phyloP scores from a whole-genome alignment of 2,888 invertebrate genomes.

The Pogonocherus hispidulus region DNA sequence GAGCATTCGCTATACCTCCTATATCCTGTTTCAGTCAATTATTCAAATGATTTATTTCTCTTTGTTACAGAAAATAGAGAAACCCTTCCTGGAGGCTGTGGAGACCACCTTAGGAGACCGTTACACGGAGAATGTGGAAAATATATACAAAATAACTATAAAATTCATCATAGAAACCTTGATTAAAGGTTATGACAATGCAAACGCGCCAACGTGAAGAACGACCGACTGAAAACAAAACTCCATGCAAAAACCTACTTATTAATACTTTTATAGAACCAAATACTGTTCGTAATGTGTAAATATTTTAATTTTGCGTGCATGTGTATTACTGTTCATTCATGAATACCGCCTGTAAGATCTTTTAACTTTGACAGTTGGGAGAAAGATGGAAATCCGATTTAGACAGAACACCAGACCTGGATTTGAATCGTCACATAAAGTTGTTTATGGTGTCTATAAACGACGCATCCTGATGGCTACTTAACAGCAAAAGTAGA shows the following conservation, averaged over 20 bases:
- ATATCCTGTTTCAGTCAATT: no score
- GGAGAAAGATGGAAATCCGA: slow-evolving; percentile 37
- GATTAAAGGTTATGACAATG: slow-evolving; percentile 79
- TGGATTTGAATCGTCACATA: neutral
- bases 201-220: slow-evolving; percentile 62
- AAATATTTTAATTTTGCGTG: slow-evolving; percentile 40
- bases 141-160: slow-evolving; percentile 89
- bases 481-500: no score
- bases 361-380: slow-evolving; percentile 32
- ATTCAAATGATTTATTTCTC: neutral
- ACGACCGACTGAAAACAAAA: slow-evolving; percentile 41
- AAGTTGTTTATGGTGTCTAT: no score
- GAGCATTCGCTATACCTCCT: no score
- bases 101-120: slow-evolving; percentile 88
- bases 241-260: slow-evolving; percentile 38
- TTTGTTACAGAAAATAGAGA: slow-evolving; percentile 84
- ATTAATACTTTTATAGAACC: slow-evolving; percentile 42
- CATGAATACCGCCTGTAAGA: slow-evolving; percentile 19
- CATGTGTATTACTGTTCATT: slow-evolving; percentile 28
- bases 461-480: no score
- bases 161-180: slow-evolving; percentile 89
- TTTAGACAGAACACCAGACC: neutral
- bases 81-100: slow-evolving; percentile 89
- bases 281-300: slow-evolving; percentile 41
- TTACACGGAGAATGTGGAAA: slow-evolving; percentile 90